Percentiles rank a stretch among this genome's conserved stretches.
phyloP scores from a whole-genome alignment of 2,797 vertebrate genomes.

The Distichodus sexfasciatus region DNA sequence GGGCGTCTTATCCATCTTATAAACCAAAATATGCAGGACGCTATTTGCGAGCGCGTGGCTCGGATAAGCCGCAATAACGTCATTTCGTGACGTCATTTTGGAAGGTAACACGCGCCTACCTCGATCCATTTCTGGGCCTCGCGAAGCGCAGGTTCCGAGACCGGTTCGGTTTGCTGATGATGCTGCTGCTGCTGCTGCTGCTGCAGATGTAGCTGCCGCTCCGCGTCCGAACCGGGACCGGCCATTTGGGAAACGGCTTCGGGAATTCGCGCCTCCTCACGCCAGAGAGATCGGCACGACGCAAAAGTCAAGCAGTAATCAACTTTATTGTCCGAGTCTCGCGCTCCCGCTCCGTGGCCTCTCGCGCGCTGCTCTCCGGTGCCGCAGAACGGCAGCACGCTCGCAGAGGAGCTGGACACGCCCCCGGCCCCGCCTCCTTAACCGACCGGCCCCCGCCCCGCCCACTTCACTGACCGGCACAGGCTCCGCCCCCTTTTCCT shows the following conservation, averaged over 20 bases:
- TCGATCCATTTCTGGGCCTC: constrained; percentile 96
- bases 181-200: constrained; percentile 73
- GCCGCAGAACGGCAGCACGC: constrained; percentile 49
- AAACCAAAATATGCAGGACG: no score
- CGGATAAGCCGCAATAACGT: not conserved
- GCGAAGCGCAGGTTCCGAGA: constrained; percentile 77
- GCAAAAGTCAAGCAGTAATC: no score
- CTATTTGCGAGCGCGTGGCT: not conserved
- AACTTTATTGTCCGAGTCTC: no score
- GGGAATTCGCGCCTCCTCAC: no score
- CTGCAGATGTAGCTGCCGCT: constrained; percentile 76
- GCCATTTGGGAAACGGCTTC: no score
- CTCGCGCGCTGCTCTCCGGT: constrained; percentile 49
- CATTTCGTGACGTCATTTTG: not conserved
- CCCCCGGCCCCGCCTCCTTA: not conserved
- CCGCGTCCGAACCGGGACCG: constrained; percentile 77
- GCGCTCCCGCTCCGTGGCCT: not conserved
- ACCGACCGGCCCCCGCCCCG: not conserved
- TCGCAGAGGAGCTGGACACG: constrained; percentile 23
- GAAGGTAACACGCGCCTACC: constrained; percentile 71
- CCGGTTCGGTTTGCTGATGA: constrained; percentile 59
- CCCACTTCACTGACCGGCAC: constrained; percentile 13
- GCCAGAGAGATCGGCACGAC: no score
- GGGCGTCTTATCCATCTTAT: no score
- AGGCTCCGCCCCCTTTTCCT: constrained; percentile 33